Base-by-base conservation (phyloP, 1,140 invertebrate species). In the Druon quercuslanigerum region DNA sequence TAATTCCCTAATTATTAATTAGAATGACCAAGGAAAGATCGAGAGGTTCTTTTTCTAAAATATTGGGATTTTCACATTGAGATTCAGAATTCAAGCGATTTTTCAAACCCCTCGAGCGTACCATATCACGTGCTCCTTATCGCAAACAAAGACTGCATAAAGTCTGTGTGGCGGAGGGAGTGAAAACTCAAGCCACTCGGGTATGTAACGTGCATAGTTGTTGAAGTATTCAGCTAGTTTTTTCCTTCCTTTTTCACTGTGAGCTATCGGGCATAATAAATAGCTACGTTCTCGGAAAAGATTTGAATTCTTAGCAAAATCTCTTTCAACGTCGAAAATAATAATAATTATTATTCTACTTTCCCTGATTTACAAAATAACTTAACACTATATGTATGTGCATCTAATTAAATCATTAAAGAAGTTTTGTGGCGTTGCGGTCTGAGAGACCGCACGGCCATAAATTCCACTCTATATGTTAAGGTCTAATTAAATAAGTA, bases 151-250 rank as follows among this genome's bases (percentile, higher is more conserved):
- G 60, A 66, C 20, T 66, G 40, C 40, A 66, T 66, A 66, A 46
- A 66, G 25, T 46, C 40, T 66, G 60, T 66, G 60, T 46, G 60
- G 60, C 3, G 14, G 20, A 14, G 60, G 60, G 60, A 66, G 60
- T 66, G 60, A 66, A 66, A 66, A 66, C 33, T 66, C 60, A 66
- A 66, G 60, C 60, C 60, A 66, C 60, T 66, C 60, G 60, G 33
- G 60, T 66, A 66, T 66, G 60, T 66, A 66, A 40, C 60, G 60
- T 66, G 40, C 60, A 66, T 66, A 66, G 60, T 66, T 66, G 60
- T 16, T 66, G 60, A 66, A 66, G 60, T 66, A 66, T 66, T 66
- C 60, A 66, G 60, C 60, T 16, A 66, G 60, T 66, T 66, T 66
- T 66, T 46, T 33, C 14, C 14, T 66, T 66, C 60, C 33, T 66